These are phyloP conservation scores for Orchestes rusci DNA, from an alignment of 2,888 invertebrate genomes.

Conservation along the genomic window DNA sequence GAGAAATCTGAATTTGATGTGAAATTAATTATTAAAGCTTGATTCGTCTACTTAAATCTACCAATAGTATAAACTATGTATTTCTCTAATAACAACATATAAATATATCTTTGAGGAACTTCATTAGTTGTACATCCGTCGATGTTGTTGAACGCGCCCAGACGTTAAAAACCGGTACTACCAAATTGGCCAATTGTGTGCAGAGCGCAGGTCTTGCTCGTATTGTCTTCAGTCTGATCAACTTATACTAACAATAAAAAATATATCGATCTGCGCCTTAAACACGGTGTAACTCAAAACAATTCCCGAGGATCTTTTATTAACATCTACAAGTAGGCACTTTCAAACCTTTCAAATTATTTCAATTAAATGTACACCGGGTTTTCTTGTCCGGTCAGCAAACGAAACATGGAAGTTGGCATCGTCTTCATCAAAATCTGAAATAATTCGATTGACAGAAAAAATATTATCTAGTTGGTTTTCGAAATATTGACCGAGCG, in stretches of 20 bases:
- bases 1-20: too few species aligned
- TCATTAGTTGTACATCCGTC: too few species aligned
- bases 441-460: too few species aligned
- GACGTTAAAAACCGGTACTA: constrained; percentile 38
- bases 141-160: too few species aligned
- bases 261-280: constrained; percentile 44
- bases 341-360: constrained; percentile 46
- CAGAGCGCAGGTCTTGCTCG: constrained; percentile 42
- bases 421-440: constrained; percentile 99
- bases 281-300: constrained; percentile 38
- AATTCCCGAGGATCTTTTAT: constrained; percentile 41
- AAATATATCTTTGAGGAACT: too few species aligned
- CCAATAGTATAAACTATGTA: too few species aligned
- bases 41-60: too few species aligned
- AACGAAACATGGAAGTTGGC: constrained; percentile 99
- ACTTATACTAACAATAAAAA: constrained; percentile 40
- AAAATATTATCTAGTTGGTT: too few species aligned
- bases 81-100: too few species aligned
- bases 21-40: too few species aligned
- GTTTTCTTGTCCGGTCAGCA: constrained; percentile 98
- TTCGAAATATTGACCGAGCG: too few species aligned
- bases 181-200: constrained; percentile 29
- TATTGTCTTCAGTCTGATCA: constrained; percentile 46
- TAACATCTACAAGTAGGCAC: constrained; percentile 55
- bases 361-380: constrained; percentile 89